A percentile compares a stretch with the other conserved stretches of the same genome.
phyloP scores from a whole-genome alignment of 2,888 invertebrate genomes.

The Adelphocoris suturalis region DNA sequence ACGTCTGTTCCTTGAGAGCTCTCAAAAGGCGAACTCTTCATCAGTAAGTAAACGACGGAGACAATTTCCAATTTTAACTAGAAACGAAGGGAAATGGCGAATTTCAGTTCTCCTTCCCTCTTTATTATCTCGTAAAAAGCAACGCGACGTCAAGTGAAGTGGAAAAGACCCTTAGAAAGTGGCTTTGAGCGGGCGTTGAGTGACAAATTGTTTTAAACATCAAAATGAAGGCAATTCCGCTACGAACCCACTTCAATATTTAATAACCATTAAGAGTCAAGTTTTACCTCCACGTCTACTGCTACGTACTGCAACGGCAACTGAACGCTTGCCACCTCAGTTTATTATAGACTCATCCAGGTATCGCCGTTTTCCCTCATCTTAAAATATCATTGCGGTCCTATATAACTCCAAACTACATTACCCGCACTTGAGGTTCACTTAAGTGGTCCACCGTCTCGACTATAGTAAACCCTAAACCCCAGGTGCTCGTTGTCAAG shows the following conservation, averaged over 20 bases:
- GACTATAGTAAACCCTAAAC: constrained; percentile 54
- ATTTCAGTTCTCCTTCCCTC: neutral
- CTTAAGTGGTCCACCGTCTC: constrained; percentile 14
- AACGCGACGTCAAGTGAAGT: constrained; percentile 23
- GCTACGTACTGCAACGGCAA: neutral
- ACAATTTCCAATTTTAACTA: constrained; percentile 3
- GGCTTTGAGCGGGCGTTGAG: constrained; percentile 1
- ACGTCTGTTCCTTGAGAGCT: neutral
- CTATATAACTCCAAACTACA: constrained; percentile 34
- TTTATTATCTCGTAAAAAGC: constrained; percentile 21
- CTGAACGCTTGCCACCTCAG: neutral
- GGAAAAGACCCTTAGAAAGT: constrained; percentile 10
- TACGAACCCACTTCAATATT: constrained; percentile 58
- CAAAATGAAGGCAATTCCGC: constrained; percentile 64
- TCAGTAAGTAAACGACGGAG: constrained; percentile 1
- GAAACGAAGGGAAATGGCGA: neutral
- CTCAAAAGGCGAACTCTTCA: neutral
- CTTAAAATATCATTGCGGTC: constrained; percentile 40
- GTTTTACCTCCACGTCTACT: neutral
- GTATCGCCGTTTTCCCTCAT: neutral
- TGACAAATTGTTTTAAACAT: constrained; percentile 64
- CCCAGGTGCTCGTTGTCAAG: constrained; percentile 59
- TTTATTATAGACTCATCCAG: neutral
- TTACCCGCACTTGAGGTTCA: neutral
- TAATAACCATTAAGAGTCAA: constrained; percentile 61